Base-by-base conservation (phyloP, 64 coral and sea anemone genomes). In the Catalaphyllia jardinei region DNA sequence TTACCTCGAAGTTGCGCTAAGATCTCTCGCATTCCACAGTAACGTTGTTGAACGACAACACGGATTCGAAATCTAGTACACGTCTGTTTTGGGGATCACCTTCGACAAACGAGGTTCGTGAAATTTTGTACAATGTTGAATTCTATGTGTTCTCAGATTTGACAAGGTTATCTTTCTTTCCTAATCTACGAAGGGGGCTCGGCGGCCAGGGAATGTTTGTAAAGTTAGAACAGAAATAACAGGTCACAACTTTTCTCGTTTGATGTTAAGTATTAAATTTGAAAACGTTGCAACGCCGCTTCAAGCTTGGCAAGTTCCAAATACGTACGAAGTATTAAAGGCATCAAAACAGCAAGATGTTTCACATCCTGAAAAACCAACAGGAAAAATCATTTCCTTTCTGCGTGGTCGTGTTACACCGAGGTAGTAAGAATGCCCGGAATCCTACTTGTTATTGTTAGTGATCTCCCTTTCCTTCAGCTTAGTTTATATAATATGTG, bases 21-120 rank as follows among this genome's bases (percentile, higher is more conserved):
- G 69, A 85, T 38, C 60, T 71, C n/a, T 85, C 81, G 35, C 81
- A 85, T 85, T 69, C 62, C 62, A 71, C 8, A 51, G 62, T 39
- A 85, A 39, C 63, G 63, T 28, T 31, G 31, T 8, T 28, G 65
- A 69, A 25, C 22, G 8, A 50, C 62, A 1, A 19, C 3, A 10
- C 46, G 13, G 25, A 3, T 61, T 19, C 4, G 13, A 31, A 24
- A 16, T 28, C 52, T n/a, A 10, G 28, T 62, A 60, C 33, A 50
- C 62, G 62, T 46, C 62, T 71, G 62, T 85, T 85, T 71, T 85
- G 31, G 61, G 61, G 29, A 71, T 79, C 3, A 79, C 13, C 76
- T 54, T 79, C 49, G 51, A 14, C 51, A 15, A 46, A 39, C 11
- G 62, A 85, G 81, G 79, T 83, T 85, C 24, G 81, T 85, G 22